Evolutionary conservation across 1,140 invertebrate genomes (phyloP), one percentile per base, ranked within the genome.

Genomic region (Heliconius hewitsoni): DNA sequence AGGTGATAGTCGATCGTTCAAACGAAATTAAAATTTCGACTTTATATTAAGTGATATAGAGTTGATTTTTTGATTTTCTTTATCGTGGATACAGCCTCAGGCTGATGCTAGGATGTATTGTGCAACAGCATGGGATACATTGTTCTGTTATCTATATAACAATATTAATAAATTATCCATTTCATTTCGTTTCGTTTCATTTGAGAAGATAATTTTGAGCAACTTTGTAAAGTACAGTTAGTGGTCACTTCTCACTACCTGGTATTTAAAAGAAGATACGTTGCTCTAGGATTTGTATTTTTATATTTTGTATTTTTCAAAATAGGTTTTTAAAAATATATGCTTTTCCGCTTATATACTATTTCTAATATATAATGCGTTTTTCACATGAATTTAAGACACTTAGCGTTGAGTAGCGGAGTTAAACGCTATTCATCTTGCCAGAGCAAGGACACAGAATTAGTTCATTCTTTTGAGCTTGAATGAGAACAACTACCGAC

Each of bases 31-130:
- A 30, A 84, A 76, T 80, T 80, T 82, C 8, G 30, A 74, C 80
- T 82, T 78, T 84, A 72, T 39, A 1, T 8, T 72, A 0, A n/a
- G 42, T n/a, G 9, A 42, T 30, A 75, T 71, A 84, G 60, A 78
- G 86, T 82, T 83, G 60, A 27, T 66, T 66, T 66, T 66, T 66
- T 23, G 11, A 13, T 66, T 4, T 66, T 23, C 13, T 30, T 16
- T 46, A 37, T 34, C 30, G 74, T 74, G 71, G 72, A 77, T 60
- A 83, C 60, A 78, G 85, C 85, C 85, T 82, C 73, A 79, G 81
- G 82, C 85, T 83, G 82, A 85, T 86, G 83, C 76, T 76, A 85
- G 73, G 76, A 81, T 83, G 80, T 84, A 84, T 85, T 87, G 86
- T 84, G 83, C 81, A 86, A 87, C 81, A 71, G 79, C 78, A 80